phyloP scores from a whole-genome alignment of 2,888 invertebrate species.

The Hecatera dysodea region DNA sequence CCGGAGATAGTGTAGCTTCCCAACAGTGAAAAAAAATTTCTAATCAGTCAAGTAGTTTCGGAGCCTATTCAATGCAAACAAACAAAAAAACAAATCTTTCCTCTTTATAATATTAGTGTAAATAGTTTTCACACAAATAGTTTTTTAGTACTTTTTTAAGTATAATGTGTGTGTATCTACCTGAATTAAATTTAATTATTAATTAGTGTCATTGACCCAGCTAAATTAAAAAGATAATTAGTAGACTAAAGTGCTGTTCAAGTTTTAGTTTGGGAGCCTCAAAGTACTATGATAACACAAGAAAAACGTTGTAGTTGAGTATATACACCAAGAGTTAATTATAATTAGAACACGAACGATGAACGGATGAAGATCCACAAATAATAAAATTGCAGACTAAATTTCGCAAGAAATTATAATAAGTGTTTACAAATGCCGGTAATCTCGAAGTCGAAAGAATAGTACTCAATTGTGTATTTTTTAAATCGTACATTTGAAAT shows the following conservation, averaged over 20 bases:
- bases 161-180: not conserved
- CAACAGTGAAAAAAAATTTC: too few species aligned
- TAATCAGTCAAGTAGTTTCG: too few species aligned
- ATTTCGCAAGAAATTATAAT: not conserved
- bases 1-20: too few species aligned
- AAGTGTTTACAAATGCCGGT: constrained; percentile 13
- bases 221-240: constrained; percentile 12
- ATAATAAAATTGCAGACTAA: not conserved
- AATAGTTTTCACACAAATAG: not conserved
- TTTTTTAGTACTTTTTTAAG: not conserved
- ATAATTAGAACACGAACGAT: not conserved
- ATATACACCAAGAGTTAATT: not conserved
- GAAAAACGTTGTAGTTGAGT: constrained; percentile 4
- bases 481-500: not conserved
- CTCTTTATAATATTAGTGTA: too few species aligned
- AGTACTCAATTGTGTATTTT: not conserved
- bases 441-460: too few species aligned
- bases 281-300: not conserved
- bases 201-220: not conserved
- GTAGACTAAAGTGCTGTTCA: not conserved
- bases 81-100: too few species aligned
- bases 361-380: constrained; percentile 1
- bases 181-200: not conserved
- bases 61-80: too few species aligned
- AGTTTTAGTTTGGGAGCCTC: not conserved